Evolutionary conservation across 2,888 invertebrate genomes (phyloP), one percentile per base, ranked within the genome.

Genomic region (Pycnomerus fuliginosus): DNA sequence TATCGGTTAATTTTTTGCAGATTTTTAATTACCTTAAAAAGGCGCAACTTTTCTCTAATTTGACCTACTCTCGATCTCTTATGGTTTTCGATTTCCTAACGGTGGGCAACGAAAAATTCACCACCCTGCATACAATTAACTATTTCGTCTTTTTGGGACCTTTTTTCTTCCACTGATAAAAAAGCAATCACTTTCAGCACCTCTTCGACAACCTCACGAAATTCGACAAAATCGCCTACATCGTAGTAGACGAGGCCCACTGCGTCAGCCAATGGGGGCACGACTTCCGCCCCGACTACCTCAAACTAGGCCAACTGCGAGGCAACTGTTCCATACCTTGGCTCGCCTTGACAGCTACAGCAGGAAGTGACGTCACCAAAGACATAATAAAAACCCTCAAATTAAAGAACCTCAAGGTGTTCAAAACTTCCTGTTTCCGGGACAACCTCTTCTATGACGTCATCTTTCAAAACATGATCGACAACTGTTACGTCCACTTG

Each of bases 191-290:
- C 10, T 68, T 71, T 25, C 52, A 79, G 77, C 74, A 76, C 28
- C 69, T 91, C 1, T 74, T 89, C 47, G 76, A 80, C 14, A 80
- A 83, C 58, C 73, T 96, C 55, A 74, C 83, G 39, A 85, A 84
- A 60, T 82, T 83, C 61, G 81, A 87, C 39, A 85, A 90, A 65
- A 73, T 99, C 2, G 86, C 89, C 0, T 94, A 91, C 70, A 83
- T 99, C 59, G 87, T 96, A 13, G 88, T 99, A 7, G 99, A 99
- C 73, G 99, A 99, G 75, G 96, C 95, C 1, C 96, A 96, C 73
- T 96, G 96, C 75, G 93, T 99, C 0, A 95, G 94, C 61, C 90
- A 98, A 62, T 99, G 98, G 99, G 99, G 99, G 0, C 98, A 98
- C 73, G 97, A 98, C 72, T 99, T 99, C 70, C 79, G 95, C 3